Conservation (phyloP, 2,113 vertebrate genomes). For the Syrmaticus mikado region DNA sequence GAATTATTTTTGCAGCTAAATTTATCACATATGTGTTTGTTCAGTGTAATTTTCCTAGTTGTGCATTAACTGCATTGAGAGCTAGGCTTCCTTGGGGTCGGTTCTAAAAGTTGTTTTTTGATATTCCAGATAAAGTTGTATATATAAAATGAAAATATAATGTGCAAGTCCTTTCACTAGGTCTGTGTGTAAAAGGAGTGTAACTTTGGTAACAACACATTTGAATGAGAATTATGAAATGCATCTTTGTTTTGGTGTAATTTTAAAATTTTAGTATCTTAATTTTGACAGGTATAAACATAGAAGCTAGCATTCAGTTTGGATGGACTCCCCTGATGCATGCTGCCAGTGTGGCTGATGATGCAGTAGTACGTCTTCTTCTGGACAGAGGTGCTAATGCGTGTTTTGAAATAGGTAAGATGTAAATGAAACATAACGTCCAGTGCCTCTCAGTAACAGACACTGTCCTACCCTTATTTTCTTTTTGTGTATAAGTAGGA, state of each 20-base stretch:
- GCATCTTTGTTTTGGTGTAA: neutral
- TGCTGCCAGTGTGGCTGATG: conserved; percentile 85
- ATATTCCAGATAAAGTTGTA: neutral
- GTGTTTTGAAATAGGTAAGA: conserved; percentile 90
- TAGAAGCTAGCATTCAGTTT: conserved; percentile 86
- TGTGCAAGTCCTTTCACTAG: neutral
- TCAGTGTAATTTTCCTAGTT: neutral
- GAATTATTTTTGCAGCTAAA: neutral
- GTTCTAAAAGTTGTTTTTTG: neutral
- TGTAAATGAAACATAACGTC: neutral
- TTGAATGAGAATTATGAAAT: neutral
- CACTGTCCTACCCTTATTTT: neutral
- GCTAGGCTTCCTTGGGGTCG: neutral
- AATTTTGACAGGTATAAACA: conserved; percentile 81
- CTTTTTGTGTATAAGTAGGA: neutral
- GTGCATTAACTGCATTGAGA: neutral
- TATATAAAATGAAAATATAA: neutral
- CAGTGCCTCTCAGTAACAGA: neutral
- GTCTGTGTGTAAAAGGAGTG: neutral
- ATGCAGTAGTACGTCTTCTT: conserved; percentile 84
- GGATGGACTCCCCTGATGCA: conserved; percentile 95
- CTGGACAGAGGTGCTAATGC: conserved; percentile 91
- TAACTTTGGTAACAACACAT: neutral
- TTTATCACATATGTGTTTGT: neutral
- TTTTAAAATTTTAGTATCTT: conserved; percentile 3